Percentiles rank a stretch among this genome's conserved stretches.
Evolutionary conservation across 2,888 invertebrate species (phyloP).

Genomic region (Chirona hameri): DNA sequence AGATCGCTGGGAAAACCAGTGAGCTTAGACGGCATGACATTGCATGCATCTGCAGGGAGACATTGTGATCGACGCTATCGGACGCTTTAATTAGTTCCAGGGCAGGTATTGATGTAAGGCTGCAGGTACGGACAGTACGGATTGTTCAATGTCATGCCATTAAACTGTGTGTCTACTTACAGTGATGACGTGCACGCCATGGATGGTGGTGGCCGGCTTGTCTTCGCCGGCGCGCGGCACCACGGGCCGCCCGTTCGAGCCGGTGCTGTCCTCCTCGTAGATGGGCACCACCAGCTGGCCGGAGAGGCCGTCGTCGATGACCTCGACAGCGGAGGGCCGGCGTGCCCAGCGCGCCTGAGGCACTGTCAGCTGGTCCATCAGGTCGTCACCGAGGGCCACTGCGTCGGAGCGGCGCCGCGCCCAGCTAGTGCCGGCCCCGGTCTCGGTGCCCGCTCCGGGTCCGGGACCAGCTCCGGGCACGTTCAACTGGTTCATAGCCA

Average conservation of each 20-base stretch:
- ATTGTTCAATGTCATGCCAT: too few species aligned
- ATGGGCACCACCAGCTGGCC: slow-evolving; percentile 3
- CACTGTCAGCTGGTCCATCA: neutral
- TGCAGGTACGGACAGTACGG: too few species aligned
- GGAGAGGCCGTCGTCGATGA: neutral
- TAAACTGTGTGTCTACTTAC: too few species aligned
- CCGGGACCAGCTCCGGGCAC: too few species aligned
- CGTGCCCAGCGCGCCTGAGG: neutral
- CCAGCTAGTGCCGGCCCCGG: neutral
- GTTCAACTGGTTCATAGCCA: neutral
- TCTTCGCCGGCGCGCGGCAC: neutral
- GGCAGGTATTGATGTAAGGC: too few species aligned
- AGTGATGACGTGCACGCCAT: neutral
- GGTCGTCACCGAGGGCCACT: neutral
- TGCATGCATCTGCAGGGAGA: too few species aligned
- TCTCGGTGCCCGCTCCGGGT: too few species aligned
- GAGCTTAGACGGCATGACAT: too few species aligned
- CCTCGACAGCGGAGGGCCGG: neutral
- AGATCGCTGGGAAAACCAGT: too few species aligned
- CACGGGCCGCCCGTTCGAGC: neutral
- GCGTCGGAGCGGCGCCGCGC: neutral
- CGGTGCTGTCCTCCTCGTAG: neutral
- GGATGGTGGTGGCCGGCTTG: neutral
- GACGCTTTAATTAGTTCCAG: too few species aligned
- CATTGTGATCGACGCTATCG: too few species aligned